Evolutionary conservation across 2,113 vertebrate species (phyloP).

Genomic region (Steatornis caripensis): DNA sequence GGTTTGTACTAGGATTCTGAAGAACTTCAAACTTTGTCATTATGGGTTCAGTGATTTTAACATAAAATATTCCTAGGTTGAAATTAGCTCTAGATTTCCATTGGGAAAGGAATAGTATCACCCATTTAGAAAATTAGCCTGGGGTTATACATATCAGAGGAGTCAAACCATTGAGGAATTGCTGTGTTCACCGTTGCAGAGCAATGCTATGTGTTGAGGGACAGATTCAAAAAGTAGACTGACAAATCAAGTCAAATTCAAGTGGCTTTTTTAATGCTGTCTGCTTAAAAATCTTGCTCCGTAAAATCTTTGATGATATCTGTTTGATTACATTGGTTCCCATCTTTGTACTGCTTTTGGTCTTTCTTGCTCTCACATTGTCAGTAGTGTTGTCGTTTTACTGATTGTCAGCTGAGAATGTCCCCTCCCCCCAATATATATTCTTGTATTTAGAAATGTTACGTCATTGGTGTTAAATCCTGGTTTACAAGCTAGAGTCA

Average conservation of each 20-base stretch:
- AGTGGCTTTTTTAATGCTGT: background rate
- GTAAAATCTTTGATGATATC: slow-evolving; percentile 15
- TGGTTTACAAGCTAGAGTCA: background rate
- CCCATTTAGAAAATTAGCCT: slow-evolving; percentile 61
- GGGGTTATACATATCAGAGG: slow-evolving; percentile 53
- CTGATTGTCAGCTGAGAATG: background rate
- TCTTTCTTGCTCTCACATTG: background rate
- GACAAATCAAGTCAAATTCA: slow-evolving; percentile 13
- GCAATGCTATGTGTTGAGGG: background rate
- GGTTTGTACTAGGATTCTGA: background rate
- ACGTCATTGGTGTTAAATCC: background rate
- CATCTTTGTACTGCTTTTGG: background rate
- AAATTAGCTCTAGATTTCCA: slow-evolving; percentile 70
- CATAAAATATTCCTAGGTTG: slow-evolving; percentile 49
- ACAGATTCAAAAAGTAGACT: background rate
- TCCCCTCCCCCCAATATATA: background rate
- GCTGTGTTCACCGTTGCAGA: slow-evolving; percentile 29
- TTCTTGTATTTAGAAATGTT: background rate
- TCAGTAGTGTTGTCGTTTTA: background rate
- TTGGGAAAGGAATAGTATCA: slow-evolving; percentile 56
- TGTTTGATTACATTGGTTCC: background rate
- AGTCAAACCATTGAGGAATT: slow-evolving; percentile 57
- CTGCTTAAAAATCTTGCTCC: background rate
- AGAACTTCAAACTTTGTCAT: slow-evolving; percentile 27
- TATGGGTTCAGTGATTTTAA: slow-evolving; percentile 34